Base-by-base conservation (phyloP, 2,888 invertebrate genomes). In the Monochamus alternatus region DNA sequence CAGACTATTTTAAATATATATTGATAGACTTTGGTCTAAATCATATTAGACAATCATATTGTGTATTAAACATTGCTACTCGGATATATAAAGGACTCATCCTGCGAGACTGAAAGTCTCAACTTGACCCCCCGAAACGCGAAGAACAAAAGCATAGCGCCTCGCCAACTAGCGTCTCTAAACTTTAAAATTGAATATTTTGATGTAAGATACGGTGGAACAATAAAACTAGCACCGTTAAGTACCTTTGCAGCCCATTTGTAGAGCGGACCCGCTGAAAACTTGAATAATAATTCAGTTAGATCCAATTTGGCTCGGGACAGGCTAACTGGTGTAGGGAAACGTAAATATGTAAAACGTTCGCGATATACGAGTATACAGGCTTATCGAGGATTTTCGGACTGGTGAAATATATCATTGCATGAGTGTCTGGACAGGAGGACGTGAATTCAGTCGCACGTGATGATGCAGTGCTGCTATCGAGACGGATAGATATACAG, bases 351-450 rank as follows among this genome's bases (percentile, higher is more conserved):
- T 59, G 58, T 59, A 59, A 58, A 68, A 59, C 55, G 38, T 59
- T 68, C 58, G 68, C 68, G 68, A 68, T 68, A 68, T 55, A n/a
- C 55, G 55, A 10, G 47, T 10, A 47, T 47, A 7, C 47, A 47
- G 52, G 66, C 66, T 55, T 67, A 67, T 67, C 66, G 52, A 30
- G 66, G 66, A 32, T 67, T 67, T 67, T 67, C 66, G 51, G 66
- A 9, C 32, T 31, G 55, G 52, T 5, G 55, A 32, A 67, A 67
- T 51, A 67, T 62, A 62, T 14, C 62, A 43, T 14, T 63, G 62
- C 62, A 63, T 43, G 38, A 7, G 55, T 31, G 55, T 52, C 44
- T 14, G 31, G 32, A n/a, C 38, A n/a, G 52, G 12, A 31, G 55
- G 66, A 67, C 66, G 38, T 67, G 66, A 30, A 67, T 30, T 31